phyloP scores from a whole-genome alignment of 2,113 vertebrate genomes.

The Pantherophis guttatus region DNA sequence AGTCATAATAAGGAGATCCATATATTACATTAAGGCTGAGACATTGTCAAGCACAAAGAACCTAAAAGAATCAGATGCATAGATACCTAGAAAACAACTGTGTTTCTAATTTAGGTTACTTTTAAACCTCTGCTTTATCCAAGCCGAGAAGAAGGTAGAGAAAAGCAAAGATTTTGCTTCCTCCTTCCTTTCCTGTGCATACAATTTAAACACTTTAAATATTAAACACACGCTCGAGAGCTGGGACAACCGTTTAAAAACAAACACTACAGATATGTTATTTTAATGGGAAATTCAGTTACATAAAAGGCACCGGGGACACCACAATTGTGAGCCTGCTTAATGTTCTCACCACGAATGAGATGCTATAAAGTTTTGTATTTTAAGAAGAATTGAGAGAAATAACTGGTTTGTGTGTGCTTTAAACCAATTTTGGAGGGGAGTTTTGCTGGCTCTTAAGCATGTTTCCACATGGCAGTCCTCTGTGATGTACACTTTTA shows the following conservation, averaged over 20 bases:
- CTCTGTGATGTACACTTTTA: too few species aligned
- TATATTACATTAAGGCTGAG: background rate
- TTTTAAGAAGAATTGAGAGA: background rate
- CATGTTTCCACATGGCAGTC: background rate
- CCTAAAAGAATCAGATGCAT: background rate
- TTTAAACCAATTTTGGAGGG: background rate
- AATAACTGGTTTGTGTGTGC: too few species aligned
- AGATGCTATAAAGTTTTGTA: background rate
- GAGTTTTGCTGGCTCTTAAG: background rate
- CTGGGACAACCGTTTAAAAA: background rate
- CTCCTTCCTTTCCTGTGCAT: background rate
- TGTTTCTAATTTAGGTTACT: background rate
- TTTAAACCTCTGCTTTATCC: background rate
- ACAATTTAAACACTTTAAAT: background rate
- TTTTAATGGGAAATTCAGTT: constrained; percentile 6
- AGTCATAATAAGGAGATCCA: background rate
- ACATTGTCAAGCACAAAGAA: background rate
- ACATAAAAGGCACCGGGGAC: background rate
- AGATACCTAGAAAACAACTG: background rate
- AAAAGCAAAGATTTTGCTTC: background rate
- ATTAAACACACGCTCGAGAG: background rate
- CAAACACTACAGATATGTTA: background rate
- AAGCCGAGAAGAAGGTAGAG: rapidly evolving
- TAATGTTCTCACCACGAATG: background rate
- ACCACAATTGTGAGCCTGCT: background rate